Percentiles rank a stretch among this genome's conserved stretches.
These are phyloP conservation scores for Ceyx cyanopectus DNA, from an alignment of 2,113 vertebrate species.

Conservation along the genomic window DNA sequence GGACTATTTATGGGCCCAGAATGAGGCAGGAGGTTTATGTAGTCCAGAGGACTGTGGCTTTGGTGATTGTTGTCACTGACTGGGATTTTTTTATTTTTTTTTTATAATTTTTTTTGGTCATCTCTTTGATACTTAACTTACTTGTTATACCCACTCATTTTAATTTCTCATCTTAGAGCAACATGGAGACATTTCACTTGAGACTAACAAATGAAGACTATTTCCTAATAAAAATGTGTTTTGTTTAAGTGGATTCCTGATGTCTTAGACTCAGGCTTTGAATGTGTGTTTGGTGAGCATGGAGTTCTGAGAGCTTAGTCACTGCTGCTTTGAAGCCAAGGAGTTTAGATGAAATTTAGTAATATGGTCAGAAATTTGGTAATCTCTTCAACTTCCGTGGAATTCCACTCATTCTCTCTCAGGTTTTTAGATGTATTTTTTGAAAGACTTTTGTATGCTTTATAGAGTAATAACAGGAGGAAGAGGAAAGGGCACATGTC, in stretches of 20 bases:
- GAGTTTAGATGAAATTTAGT: neutral
- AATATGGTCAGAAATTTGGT: neutral
- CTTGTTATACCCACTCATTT: neutral
- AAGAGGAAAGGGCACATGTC: neutral
- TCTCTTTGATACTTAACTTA: neutral
- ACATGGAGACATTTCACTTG: neutral
- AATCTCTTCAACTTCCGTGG: neutral
- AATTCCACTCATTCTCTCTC: neutral
- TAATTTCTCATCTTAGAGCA: slow-evolving; percentile 7
- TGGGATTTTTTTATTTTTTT: neutral
- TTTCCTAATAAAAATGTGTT: slow-evolving; percentile 36
- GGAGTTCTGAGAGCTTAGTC: neutral
- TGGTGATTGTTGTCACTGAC: neutral
- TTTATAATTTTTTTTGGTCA: neutral
- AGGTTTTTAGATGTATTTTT: neutral
- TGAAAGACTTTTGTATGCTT: neutral
- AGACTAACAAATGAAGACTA: neutral
- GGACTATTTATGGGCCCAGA: neutral
- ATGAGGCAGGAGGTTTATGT: neutral
- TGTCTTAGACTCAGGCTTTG: neutral
- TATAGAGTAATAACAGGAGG: slow-evolving; percentile 15
- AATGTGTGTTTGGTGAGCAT: neutral
- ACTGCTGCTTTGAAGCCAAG: neutral
- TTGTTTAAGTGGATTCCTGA: neutral
- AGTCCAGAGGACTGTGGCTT: neutral